Base-by-base conservation (phyloP, 2,888 invertebrate genomes). In the Corythucha ciliata region DNA sequence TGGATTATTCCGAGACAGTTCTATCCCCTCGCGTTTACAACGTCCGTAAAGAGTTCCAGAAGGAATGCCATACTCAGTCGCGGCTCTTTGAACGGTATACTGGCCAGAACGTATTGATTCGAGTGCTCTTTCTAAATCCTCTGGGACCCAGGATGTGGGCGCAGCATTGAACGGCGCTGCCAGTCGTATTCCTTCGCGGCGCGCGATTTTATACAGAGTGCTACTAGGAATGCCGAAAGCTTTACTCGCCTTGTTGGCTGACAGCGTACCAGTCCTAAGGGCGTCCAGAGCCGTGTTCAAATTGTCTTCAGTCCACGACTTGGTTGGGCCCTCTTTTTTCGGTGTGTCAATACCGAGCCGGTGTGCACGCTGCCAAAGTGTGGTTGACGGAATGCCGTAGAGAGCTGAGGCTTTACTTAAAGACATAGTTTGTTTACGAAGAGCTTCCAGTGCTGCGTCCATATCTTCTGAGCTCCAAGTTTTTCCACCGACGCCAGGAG, bases 131-230 rank as follows among this genome's bases (percentile, higher is more conserved):
- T 81, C 80, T 61, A 89, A 74, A 70, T 89, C 88, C 58, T 83
- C 83, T 27, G 85, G 83, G 14, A 84, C 81, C 89, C 89, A 90
- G 40, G 81, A 79, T 22, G 88, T 88, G 27, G 89, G 89, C 57
- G 88, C 87, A 45, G 89, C 88, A 73, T 89, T 89, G 71, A 90
- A 90, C 4, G 90, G 90, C 54, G 88, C 87, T 41, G 89, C 85
- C 64, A 90, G 71, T 48, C 88, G 78, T 67, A 90, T 90, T 60
- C 89, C 89, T 70, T 90, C 89, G 63, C 88, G 78, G 57, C 89
- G 78, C 25, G 89, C 90, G 63, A 90, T 89, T 75, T 90, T 90
- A 73, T 90, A 90, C 64, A 90, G 70, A 16, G 90, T 90, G 69
- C 88, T 89, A 68, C 88, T 88, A 34, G 90, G 90, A 67, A 90